phyloP scores from a whole-genome alignment of 2,113 vertebrate genomes.

The Herpetotheres cachinnans region DNA sequence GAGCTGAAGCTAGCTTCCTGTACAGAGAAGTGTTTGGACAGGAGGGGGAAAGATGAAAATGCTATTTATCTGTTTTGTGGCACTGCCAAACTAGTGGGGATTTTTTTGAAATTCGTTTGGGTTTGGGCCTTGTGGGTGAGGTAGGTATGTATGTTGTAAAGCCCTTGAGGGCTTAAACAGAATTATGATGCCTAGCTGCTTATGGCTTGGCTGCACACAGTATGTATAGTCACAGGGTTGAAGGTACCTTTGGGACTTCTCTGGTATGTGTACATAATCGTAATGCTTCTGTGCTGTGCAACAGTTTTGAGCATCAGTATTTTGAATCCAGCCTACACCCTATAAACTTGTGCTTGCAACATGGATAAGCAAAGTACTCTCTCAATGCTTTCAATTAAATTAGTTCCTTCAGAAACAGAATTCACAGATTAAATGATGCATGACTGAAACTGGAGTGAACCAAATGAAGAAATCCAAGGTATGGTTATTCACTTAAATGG shows the following conservation, averaged over 20 bases:
- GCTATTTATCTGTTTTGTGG: neutral
- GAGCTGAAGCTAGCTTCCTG: neutral
- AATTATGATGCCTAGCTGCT: neutral
- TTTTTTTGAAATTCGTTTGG: neutral
- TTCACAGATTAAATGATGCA: neutral
- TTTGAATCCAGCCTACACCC: neutral
- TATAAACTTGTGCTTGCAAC: neutral
- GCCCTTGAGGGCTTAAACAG: neutral
- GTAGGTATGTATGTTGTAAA: neutral
- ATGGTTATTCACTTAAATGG: neutral
- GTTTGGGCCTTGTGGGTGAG: neutral
- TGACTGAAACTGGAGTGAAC: neutral
- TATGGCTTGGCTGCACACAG: neutral
- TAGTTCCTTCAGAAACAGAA: neutral
- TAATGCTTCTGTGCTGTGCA: neutral
- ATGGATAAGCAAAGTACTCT: neutral
- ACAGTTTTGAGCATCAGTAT: neutral
- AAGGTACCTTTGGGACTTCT: neutral
- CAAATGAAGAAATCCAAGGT: neutral
- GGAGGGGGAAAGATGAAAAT: neutral
- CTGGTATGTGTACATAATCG: neutral
- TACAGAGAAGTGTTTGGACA: neutral
- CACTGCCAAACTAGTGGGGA: neutral
- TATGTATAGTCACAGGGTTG: neutral
- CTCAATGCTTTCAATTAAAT: neutral